Evolutionary conservation across 2,113 vertebrate genomes (phyloP).

Genomic region (Pseudopipra pipra): DNA sequence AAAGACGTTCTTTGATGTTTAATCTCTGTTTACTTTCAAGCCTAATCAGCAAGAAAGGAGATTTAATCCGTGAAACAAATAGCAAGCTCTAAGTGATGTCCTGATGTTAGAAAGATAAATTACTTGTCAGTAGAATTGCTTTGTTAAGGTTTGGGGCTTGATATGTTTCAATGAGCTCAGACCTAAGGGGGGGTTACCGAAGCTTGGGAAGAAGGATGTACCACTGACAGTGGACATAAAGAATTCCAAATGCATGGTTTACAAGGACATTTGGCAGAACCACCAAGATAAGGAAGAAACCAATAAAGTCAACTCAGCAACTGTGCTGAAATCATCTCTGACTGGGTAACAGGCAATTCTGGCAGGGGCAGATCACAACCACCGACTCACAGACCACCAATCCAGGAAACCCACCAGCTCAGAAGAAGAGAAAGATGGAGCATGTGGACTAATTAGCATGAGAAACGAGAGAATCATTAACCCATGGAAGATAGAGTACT

Average conservation of each 20-base stretch:
- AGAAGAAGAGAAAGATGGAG: neutral
- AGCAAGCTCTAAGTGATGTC: neutral
- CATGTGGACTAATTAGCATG: neutral
- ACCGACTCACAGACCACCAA: neutral
- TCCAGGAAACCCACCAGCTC: neutral
- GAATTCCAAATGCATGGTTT: neutral
- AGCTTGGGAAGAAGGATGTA: neutral
- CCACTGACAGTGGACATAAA: neutral
- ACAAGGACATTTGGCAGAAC: neutral
- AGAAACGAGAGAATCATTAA: neutral
- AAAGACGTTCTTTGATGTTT: neutral
- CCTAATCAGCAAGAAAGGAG: neutral
- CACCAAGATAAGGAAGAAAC: neutral
- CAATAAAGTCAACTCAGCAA: neutral
- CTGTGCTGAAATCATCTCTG: neutral
- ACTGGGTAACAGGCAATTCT: neutral
- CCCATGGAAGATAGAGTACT: neutral
- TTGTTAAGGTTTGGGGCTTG: neutral
- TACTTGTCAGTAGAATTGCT: neutral
- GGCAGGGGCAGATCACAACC: neutral
- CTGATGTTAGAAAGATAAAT: neutral
- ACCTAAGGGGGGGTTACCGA: neutral
- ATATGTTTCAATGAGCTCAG: neutral
- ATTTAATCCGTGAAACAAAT: neutral
- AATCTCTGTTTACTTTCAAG: neutral